A percentile compares a stretch with the other conserved stretches of the same genome.
Conservation (phyloP, 2,797 vertebrate species). For the Antennarius maculatus region DNA sequence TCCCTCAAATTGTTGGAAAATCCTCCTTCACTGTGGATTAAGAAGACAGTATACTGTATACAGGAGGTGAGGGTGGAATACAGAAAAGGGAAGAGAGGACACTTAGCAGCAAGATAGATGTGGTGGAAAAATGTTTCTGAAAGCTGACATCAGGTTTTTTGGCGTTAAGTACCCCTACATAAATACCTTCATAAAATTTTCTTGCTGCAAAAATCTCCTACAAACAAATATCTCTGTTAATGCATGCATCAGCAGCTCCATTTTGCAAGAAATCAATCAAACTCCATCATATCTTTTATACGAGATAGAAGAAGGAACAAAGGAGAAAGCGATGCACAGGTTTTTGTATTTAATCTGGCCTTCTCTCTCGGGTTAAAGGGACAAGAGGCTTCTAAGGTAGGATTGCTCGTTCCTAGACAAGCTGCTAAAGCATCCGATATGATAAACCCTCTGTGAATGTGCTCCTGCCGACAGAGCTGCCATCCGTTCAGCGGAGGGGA, state of each 20-base stretch:
- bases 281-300: constrained; percentile 2
- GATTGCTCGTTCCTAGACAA: constrained; percentile 29
- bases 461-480: constrained; percentile 62
- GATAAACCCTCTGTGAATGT: constrained; percentile 57
- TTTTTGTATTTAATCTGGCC: constrained; percentile 6
- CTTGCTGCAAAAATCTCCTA: background rate
- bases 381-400: constrained; percentile 35
- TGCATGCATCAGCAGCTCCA: background rate
- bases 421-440: constrained; percentile 55
- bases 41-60: constrained; percentile 42
- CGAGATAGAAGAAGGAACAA: background rate
- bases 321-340: too few relatives aligned
- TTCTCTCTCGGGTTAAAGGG: constrained; percentile 1
- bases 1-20: constrained; percentile 66
- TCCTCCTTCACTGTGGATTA: constrained; percentile 63
- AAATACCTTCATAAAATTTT: constrained; percentile 12
- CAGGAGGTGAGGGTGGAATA: constrained; percentile 13
- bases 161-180: constrained; percentile 3
- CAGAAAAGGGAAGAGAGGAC: constrained; percentile 9
- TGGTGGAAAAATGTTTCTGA: background rate
- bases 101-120: background rate
- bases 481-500: constrained; percentile 61
- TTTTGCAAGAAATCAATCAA: constrained; percentile 4
- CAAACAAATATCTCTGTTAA: background rate
- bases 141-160: constrained; percentile 11